Evolutionary conservation across 37 sponge, comb jelly and placozoan genomes (phyloP), one percentile per base, ranked within the genome.

Genomic region (Ephydatia muelleri): DNA sequence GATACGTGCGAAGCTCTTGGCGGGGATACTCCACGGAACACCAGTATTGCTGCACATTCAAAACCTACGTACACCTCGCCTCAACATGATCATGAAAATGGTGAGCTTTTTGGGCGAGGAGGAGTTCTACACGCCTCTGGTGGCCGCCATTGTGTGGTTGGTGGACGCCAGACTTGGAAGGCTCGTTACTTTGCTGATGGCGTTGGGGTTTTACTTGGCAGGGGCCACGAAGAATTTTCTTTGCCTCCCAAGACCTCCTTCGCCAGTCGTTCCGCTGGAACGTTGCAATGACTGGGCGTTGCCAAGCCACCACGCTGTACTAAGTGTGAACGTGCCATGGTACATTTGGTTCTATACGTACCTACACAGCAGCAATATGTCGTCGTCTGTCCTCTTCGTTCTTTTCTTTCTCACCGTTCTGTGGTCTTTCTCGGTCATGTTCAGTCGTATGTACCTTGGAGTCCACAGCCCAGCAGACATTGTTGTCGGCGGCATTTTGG

Each of bases 391-490:
- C 21, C 47, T 80, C 23, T 21, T 57, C 16, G 28, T 82, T 3
- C 67, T 85, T 9, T 87, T 91, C 75, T 5, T 49, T 0, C 49
- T n/a, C 4, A 71, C 83, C 8, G 25, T 48, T 26, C n/a, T 87
- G 29, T 91, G 92, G 92, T 91, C 87, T 2, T 82, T 91, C 47
- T 5, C 33, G 29, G 84, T 91, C 69, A 86, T 91, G 83, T 87
- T 91, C 48, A 82, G 87, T 72, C 87, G 92, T 21, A 73, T 91
- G 73, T 91, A 91, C 78, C 79, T 91, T 12, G 92, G 92, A 0
- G 92, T 91, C 0, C 92, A 91, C 80, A 91, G 92, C 35, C 92
- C 92, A 0, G 92, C 87, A 0, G 92, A 91, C 68, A 71, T 91
- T 9, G 47, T 91, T 0, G 72, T 49, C 27, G 92, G 92, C 27